Base-by-base conservation (phyloP, 1,140 invertebrate species). In the Melipona quadrifasciata region DNA sequence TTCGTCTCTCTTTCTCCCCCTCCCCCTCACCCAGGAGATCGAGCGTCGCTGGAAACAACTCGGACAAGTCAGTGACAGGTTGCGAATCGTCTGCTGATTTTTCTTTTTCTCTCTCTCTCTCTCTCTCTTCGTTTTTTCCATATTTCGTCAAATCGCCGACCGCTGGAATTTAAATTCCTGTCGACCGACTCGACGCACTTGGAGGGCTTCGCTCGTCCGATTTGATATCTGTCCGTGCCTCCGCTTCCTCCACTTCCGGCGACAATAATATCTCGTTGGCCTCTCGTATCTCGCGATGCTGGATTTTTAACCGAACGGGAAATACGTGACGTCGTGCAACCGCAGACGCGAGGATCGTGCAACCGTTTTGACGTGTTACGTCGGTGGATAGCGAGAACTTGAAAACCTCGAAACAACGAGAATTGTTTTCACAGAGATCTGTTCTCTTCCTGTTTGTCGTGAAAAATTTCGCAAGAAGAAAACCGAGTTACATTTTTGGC, bases 161-260 rank as follows among this genome's bases (percentile, higher is more conserved):
- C 27, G 58, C 70, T 76, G 61, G 67, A 82, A 82, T 82, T 76
- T 82, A 67, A 82, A 82, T 82, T 82, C 72, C n/a, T 55, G 72
- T 31, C 65, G 80, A 39, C 80, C 57, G 72, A 67, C 31, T 19
- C 39, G 65, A 47, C 72, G 31, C 47, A 51, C 39, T 21, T 24
- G 51, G 8, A n/a, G 17, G 10, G 0, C 17, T 1, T 34, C 21
- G 27, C 39, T 6, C n/a, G 11, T 31, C 47, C 47, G 58, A 47
- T 82, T 82, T 82, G 76, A 82, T 82, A 72, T 67, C 31, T 39
- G 57, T 31, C 47, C 72, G 39, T 82, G n/a, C 31, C 19, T 17
- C 64, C 27, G 47, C 19, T 75, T 82, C 53, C 57, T 27, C 19
- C 27, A 55, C 53, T 67, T 21, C 47, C 24, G 55, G 21, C 39